These are phyloP conservation scores for Pocillopora damicornis DNA, from an alignment of 64 coral and sea anemone genomes.

Conservation along the genomic window DNA sequence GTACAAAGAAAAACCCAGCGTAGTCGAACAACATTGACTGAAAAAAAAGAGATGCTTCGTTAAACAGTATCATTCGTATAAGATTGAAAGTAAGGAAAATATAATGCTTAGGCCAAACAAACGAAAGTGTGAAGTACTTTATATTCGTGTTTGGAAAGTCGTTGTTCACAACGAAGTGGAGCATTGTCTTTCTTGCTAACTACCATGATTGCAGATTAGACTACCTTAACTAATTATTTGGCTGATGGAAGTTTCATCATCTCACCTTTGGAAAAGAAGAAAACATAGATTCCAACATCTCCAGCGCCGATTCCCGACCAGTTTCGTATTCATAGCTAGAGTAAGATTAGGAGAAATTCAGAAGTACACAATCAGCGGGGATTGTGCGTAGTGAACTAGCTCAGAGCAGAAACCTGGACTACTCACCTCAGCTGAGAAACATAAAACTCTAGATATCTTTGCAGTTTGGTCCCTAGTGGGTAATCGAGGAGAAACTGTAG, in stretches of 20 bases:
- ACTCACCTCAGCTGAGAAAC: constrained; percentile 86
- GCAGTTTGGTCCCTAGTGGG: constrained; percentile 86
- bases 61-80: too few relatives aligned
- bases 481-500: constrained; percentile 88
- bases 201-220: too few relatives aligned
- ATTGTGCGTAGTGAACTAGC: too few relatives aligned
- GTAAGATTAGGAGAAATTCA: not conserved
- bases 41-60: not conserved
- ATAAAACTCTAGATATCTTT: constrained; percentile 84
- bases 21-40: constrained; percentile 60
- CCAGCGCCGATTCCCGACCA: constrained; percentile 86
- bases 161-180: too few relatives aligned
- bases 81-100: too few relatives aligned
- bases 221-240: too few relatives aligned
- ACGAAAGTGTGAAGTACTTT: too few relatives aligned
- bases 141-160: too few relatives aligned
- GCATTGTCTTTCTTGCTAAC: too few relatives aligned
- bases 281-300: constrained; percentile 86
- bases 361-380: not conserved
- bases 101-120: too few relatives aligned
- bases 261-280: constrained; percentile 85
- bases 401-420: not conserved
- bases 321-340: constrained; percentile 85
- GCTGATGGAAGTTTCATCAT: not conserved
- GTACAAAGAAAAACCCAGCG: constrained; percentile 90